Conservation (phyloP, 1,140 invertebrate species). For the Neotoxoptera formosana region DNA sequence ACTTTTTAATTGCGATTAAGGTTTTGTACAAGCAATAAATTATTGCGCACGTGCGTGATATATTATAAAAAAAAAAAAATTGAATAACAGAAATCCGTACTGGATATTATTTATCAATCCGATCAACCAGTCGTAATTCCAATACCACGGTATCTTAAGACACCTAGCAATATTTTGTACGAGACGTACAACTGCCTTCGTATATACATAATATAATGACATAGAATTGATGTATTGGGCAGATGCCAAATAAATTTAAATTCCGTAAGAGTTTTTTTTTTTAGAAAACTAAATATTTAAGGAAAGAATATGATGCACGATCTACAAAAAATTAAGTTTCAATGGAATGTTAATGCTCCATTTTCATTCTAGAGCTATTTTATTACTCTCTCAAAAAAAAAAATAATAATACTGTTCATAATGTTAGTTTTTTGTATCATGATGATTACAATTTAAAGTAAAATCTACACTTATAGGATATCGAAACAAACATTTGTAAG, state of each 20-base stretch:
- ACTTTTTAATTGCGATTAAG: too few relatives aligned
- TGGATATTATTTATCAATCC: too few relatives aligned
- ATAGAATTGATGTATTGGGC: neutral
- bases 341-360: neutral
- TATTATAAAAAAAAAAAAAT: too few relatives aligned
- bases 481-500: neutral
- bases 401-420: neutral
- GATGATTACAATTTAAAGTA: neutral
- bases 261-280: neutral
- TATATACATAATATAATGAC: too few relatives aligned
- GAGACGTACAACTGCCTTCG: too few relatives aligned
- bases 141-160: too few relatives aligned
- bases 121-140: too few relatives aligned
- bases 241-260: neutral
- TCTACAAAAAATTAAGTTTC: neutral
- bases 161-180: too few relatives aligned
- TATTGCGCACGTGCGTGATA: too few relatives aligned
- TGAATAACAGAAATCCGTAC: too few relatives aligned
- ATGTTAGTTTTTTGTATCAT: neutral
- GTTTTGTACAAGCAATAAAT: too few relatives aligned
- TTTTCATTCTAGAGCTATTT: neutral
- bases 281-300: neutral
- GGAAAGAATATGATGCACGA: neutral
- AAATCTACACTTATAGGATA: neutral
- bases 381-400: neutral